Base-by-base conservation (phyloP, 37 sponge, comb jelly and placozoan species). In the Theonella swinhoei region DNA sequence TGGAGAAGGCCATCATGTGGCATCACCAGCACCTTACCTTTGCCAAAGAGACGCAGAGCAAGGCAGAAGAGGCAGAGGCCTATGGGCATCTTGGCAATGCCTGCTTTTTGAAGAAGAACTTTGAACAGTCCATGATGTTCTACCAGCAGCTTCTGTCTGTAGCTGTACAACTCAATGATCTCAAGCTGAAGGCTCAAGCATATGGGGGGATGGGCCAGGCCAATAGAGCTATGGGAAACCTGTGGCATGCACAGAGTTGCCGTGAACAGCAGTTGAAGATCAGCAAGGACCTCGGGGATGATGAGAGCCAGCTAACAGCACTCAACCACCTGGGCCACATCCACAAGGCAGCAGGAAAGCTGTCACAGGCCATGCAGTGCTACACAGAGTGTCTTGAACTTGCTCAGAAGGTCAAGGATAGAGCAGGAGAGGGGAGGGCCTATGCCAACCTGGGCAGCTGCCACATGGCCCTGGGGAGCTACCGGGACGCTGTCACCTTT, bases 131-230 rank as follows among this genome's bases (percentile, higher is more conserved):
- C 17, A 90, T 97, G 89, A 86, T 87, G 89, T 90, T 79, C 70
- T 90, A 94, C 80, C 92, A 92, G 89, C 93, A 93, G 73, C 88
- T 92, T 37, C 82, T 96, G 61, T 81, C 92, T 3, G 87, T 93
- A 19, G 97, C 92, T 35, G 93, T 96, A 36, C 87, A 91, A 24
- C 25, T 83, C 69, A 76, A 85, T 40, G 87, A 96, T 83, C 63
- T 88, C 62, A 42, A 24, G 9, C 85, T 93, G 39, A 91, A 95
- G 90, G 91, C 94, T n/a, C 69, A 83, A 20, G 98, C 90, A 0
- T 98, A 98, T 78, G 96, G 96, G 0, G 93, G 93, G 17, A 93
- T 98, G 90, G 98, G 96, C 0, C 90, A 91, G 34, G 94, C 97
- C 32, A 93, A 93, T 80, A 67, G 87, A 38, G 83, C 87, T 25